These are phyloP conservation scores for Zenarchopterus dispar DNA, from an alignment of 2,797 vertebrate genomes.

Conservation along the genomic window DNA sequence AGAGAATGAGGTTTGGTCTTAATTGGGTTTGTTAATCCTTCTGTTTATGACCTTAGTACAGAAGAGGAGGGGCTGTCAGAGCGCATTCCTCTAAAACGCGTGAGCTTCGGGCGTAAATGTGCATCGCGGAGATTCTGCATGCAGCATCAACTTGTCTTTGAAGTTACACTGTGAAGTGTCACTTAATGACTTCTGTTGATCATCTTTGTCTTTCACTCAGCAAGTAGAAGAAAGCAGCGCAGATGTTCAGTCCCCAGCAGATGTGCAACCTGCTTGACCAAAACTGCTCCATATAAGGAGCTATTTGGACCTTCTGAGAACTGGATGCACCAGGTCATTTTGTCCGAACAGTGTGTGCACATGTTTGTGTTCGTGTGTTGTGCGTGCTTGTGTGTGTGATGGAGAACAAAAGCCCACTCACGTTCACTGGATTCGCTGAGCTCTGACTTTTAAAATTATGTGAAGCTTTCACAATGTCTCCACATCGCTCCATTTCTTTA, in stretches of 20 bases:
- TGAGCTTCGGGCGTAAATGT: constrained; percentile 23
- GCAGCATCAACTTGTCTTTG: constrained; percentile 21
- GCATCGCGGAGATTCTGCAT: constrained; percentile 9
- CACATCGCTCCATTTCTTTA: constrained; percentile 23
- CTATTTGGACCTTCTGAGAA: constrained; percentile 25
- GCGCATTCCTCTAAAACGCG: constrained; percentile 61
- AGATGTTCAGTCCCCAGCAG: constrained; percentile 7
- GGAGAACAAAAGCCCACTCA: constrained; percentile 41
- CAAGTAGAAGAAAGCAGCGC: constrained; percentile 13
- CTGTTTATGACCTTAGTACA: constrained; percentile 70
- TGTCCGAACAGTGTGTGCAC: neutral
- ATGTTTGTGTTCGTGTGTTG: constrained; percentile 12
- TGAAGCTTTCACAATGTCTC: constrained; percentile 34
- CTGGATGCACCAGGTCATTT: constrained; percentile 6
- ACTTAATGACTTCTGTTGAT: constrained; percentile 41
- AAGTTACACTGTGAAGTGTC: constrained; percentile 23
- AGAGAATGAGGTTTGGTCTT: constrained; percentile 69
- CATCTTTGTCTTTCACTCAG: constrained; percentile 26
- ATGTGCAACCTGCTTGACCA: neutral
- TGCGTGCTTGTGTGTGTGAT: constrained; percentile 23
- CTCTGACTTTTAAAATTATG: constrained; percentile 39
- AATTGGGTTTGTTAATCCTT: constrained; percentile 73
- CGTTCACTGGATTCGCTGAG: constrained; percentile 47
- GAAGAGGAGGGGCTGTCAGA: constrained; percentile 48
- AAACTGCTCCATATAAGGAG: constrained; percentile 26